Base-by-base conservation (phyloP, 1,140 invertebrate genomes). In the Gryon sp. region DNA sequence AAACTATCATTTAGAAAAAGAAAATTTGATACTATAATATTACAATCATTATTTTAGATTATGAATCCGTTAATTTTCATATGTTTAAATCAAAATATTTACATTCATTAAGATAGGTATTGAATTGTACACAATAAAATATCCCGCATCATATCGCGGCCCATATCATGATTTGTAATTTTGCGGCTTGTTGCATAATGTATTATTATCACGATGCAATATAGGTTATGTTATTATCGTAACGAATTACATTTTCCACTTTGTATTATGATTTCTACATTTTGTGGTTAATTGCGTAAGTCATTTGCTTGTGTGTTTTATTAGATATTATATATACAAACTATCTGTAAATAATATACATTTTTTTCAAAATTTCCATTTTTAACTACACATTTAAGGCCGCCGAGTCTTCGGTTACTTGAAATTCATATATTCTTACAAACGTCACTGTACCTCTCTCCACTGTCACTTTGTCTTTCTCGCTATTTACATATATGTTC, bases 201-300 rank as follows among this genome's bases (percentile, higher is more conserved):
- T 32, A 11, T 30, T 43, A 65, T 65, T 45, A 52, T 45, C n/a
- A 12, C 46, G 9, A 20, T 16, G 24, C 60, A 43, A 65, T 65
- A 65, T 43, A 26, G 18, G 15, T 52, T 36, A 22, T 12, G 45
- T 43, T 63, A 46, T 41, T 59, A 24, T 32, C n/a, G 30, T 40
- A 19, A 50, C 12, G 28, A 66, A 52, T 53, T 55, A 41, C 40
- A 24, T 55, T 66, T 66, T 46, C 40, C 24, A 45, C 12, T 24
- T 43, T 53, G 40, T 22, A 46, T 46, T 34, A 38, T 15, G 7
- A 45, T 53, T 45, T 34, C 26, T 41, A 45, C 18, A 32, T 43
- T 22, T 8, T 20, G 46, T 19, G 60, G 60, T 65, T n/a, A 16
- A 12, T 52, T 52, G 46, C 52, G 60, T 12, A 65, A 65, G 36